These are phyloP conservation scores for Telmatochromis brachygnathus DNA, from an alignment of 2,113 vertebrate genomes.

Conservation along the genomic window DNA sequence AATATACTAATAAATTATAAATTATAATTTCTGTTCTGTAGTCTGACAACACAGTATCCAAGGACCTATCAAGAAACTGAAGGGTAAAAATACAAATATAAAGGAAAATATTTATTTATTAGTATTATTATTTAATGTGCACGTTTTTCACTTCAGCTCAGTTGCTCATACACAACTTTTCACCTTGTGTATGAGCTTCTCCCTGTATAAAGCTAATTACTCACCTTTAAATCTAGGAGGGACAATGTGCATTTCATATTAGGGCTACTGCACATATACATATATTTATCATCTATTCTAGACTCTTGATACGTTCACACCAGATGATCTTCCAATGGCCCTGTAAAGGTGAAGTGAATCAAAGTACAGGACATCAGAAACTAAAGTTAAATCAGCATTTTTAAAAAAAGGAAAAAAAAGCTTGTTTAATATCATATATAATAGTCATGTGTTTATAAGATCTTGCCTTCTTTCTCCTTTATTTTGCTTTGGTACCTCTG, in stretches of 20 bases:
- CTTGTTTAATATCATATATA: background rate
- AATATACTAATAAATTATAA: background rate
- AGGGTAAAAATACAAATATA: background rate
- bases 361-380: background rate
- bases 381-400: background rate
- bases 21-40: background rate
- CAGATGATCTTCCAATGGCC: background rate
- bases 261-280: background rate
- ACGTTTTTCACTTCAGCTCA: background rate
- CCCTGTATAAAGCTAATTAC: background rate
- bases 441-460: background rate
- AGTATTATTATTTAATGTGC: background rate
- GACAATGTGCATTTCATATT: background rate
- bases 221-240: background rate
- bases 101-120: background rate
- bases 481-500: background rate
- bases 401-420: rapidly evolving
- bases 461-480: background rate
- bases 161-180: background rate
- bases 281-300: background rate
- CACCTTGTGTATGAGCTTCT: background rate
- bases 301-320: background rate
- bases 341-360: background rate
- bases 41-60: background rate
- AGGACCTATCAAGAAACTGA: background rate